phyloP scores from a whole-genome alignment of 1,140 invertebrate species.

The Mamestra configurata region DNA sequence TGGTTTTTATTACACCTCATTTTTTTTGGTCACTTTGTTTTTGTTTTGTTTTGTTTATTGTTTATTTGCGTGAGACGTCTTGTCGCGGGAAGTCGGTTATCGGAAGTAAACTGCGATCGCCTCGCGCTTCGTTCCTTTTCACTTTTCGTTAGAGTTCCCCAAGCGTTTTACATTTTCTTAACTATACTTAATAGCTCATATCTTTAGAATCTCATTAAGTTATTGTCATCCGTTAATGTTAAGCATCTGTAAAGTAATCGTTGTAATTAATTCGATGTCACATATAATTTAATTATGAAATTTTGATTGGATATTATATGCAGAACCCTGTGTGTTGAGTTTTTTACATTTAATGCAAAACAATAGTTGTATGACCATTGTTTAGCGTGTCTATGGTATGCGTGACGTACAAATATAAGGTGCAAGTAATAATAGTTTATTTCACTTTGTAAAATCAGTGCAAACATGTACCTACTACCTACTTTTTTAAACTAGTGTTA shows the following conservation, averaged over 20 bases:
- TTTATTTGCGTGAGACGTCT: conserved; percentile 70
- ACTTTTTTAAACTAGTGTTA: background rate
- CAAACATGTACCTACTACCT: background rate
- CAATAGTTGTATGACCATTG: conserved; percentile 12
- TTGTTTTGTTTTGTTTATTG: conserved; percentile 60
- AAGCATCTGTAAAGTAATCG: conserved; percentile 32
- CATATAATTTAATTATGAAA: background rate
- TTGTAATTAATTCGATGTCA: background rate
- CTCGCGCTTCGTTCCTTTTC: conserved; percentile 71
- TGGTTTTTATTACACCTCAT: conserved; percentile 60
- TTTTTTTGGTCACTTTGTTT: conserved; percentile 58
- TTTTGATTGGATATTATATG: background rate
- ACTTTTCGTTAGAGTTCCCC: conserved; percentile 68
- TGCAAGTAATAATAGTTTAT: conserved; percentile 35
- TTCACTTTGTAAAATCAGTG: conserved; percentile 11
- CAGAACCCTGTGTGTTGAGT: conserved; percentile 8
- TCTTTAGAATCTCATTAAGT: background rate
- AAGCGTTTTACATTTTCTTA: conserved; percentile 47
- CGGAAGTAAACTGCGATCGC: conserved; percentile 76
- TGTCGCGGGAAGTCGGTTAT: conserved; percentile 71
- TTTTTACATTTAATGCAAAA: conserved; percentile 19
- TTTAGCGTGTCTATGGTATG: conserved; percentile 41
- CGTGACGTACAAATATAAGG: conserved; percentile 37
- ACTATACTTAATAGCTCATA: background rate
- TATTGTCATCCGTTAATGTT: background rate